Conservation (phyloP, 1,140 invertebrate species). For the Macrocentrus cingulum region DNA sequence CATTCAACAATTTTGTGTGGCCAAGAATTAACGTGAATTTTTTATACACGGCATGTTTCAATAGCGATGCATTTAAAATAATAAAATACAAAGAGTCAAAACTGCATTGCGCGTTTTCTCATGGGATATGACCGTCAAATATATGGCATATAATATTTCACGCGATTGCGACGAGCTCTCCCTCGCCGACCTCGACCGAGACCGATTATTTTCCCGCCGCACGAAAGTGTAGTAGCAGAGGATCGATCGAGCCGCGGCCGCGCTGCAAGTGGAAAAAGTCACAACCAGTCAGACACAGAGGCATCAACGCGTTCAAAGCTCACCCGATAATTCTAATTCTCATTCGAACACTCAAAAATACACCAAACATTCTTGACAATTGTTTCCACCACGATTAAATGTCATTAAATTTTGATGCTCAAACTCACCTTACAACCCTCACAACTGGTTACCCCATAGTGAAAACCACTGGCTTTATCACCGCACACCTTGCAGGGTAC, state of each 20-base stretch:
- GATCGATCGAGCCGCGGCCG: not conserved
- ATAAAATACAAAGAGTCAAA: not conserved
- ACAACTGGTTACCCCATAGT: constrained; percentile 98
- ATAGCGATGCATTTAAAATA: too few species aligned
- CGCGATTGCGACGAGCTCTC: constrained; percentile 1
- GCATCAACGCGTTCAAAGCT: not conserved
- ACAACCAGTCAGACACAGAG: not conserved
- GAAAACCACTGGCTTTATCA: constrained; percentile 97
- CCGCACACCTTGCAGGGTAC: constrained; percentile 97
- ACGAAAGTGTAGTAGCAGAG: too few species aligned
- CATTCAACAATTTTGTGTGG: too few species aligned
- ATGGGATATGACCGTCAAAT: not conserved
- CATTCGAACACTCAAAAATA: too few species aligned
- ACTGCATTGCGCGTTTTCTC: not conserved
- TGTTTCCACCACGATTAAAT: too few species aligned
- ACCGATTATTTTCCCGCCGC: too few species aligned
- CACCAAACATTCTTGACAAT: too few species aligned
- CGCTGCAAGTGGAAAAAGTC: not conserved
- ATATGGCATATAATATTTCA: not conserved
- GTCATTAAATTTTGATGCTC: too few species aligned
- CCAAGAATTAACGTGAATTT: too few species aligned
- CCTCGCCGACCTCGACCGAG: constrained; percentile 20
- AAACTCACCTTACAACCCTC: constrained; percentile 96
- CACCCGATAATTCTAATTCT: too few species aligned
- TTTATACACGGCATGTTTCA: too few species aligned